A percentile compares a stretch with the other conserved stretches of the same genome.
Evolutionary conservation across 1,140 invertebrate genomes (phyloP).

Genomic region (Aricia agestis): DNA sequence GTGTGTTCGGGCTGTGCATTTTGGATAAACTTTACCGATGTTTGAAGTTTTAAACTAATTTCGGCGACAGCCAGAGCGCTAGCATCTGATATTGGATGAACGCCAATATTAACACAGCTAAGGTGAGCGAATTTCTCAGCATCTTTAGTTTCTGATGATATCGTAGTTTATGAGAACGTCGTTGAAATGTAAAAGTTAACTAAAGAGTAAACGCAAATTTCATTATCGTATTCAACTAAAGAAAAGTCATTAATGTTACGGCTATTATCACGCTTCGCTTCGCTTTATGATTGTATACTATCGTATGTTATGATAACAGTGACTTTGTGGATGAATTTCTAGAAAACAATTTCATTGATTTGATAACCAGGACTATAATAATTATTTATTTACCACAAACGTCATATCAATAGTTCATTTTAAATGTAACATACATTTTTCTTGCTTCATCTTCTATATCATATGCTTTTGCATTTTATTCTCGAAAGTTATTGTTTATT

Average conservation of each 20-base stretch:
- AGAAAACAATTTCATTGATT: neutral
- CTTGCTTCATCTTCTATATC: too few species aligned
- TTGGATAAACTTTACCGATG: conserved; percentile 44
- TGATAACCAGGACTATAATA: neutral
- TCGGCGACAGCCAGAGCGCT: conserved; percentile 60
- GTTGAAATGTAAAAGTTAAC: conserved; percentile 37
- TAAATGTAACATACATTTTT: too few species aligned
- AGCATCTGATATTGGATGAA: conserved; percentile 64
- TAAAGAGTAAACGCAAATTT: conserved; percentile 12
- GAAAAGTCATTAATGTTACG: conserved; percentile 5
- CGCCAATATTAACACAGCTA: conserved; percentile 61
- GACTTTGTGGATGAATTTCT: conserved; percentile 3
- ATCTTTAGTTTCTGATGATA: neutral
- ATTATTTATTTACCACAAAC: neutral
- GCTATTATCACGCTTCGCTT: conserved; percentile 19
- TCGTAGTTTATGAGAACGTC: conserved; percentile 14
- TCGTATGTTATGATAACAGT: conserved; percentile 36
- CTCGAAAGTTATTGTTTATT: neutral
- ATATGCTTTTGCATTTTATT: too few species aligned
- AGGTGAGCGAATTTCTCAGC: conserved; percentile 53
- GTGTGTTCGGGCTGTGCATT: conserved; percentile 48
- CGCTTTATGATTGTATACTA: conserved; percentile 31
- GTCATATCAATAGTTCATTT: too few species aligned
- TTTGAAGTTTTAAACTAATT: conserved; percentile 45
- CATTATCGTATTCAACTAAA: neutral